phyloP scores from a whole-genome alignment of 2,797 vertebrate species.

The Silurus aristotelis region DNA sequence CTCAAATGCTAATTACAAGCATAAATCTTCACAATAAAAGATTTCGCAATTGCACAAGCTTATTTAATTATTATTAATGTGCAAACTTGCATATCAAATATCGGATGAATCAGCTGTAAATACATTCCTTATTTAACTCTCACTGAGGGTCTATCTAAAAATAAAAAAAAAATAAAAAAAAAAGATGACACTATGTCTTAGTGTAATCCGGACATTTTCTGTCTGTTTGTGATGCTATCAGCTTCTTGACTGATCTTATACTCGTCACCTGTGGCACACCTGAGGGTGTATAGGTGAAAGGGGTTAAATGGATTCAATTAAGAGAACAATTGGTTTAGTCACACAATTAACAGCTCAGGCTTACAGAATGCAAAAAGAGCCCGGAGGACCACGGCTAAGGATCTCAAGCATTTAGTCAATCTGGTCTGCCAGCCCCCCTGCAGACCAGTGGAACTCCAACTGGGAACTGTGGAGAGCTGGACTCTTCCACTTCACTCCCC shows the following conservation, averaged over 20 bases:
- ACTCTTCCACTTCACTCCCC: conserved; percentile 49
- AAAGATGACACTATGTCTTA: conserved; percentile 20
- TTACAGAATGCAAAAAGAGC: conserved; percentile 73
- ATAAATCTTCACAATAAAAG: conserved; percentile 13
- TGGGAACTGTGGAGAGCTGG: conserved; percentile 54
- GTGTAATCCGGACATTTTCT: conserved; percentile 38
- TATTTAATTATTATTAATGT: neutral
- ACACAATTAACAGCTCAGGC: conserved; percentile 79
- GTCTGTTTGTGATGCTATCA: conserved; percentile 38
- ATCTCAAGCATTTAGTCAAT: conserved; percentile 74
- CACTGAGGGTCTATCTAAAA: neutral
- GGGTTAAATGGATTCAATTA: conserved; percentile 74
- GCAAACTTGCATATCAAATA: neutral
- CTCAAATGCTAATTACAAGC: conserved; percentile 25
- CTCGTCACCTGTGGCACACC: conserved; percentile 69
- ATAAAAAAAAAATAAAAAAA: neutral
- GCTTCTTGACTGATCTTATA: conserved; percentile 46
- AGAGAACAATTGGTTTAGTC: conserved; percentile 82
- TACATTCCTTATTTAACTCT: neutral
- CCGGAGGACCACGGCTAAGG: conserved; percentile 73
- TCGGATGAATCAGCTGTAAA: conserved; percentile 1
- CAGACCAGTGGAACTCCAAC: conserved; percentile 66
- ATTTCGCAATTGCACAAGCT: neutral
- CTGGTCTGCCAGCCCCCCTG: conserved; percentile 62
- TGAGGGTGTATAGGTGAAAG: conserved; percentile 64